These are phyloP conservation scores for Drosophila tristis DNA, from an alignment of 1,140 invertebrate species.

Conservation along the genomic window DNA sequence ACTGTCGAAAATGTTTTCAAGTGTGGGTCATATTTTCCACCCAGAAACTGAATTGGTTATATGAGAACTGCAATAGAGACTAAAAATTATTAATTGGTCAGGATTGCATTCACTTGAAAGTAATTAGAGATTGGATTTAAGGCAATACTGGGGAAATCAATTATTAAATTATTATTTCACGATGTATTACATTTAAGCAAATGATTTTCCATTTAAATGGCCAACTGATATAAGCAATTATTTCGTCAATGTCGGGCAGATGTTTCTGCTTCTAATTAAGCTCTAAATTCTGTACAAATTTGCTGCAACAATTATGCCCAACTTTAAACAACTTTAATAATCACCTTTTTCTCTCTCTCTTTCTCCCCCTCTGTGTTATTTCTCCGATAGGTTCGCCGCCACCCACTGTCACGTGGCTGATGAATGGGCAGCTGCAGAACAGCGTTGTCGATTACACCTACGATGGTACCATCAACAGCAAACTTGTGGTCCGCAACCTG, in stretches of 20 bases:
- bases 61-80: no score
- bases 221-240: no score
- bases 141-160: neutral
- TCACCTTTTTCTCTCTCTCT: neutral
- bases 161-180: no score
- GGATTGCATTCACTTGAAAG: conserved; percentile 4
- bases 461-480: conserved; percentile 83
- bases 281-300: neutral
- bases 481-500: conserved; percentile 86
- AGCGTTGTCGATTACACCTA: conserved; percentile 82
- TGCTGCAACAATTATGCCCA: neutral
- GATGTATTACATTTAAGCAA: no score
- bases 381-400: conserved; percentile 90
- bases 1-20: no score
- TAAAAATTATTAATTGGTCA: neutral
- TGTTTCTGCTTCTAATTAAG: no score
- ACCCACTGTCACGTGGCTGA: conserved; percentile 94
- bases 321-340: conserved; percentile 25
- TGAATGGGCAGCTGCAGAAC: conserved; percentile 89
- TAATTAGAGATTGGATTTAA: conserved; percentile 10
- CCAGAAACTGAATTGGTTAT: no score
- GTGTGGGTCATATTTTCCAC: no score
- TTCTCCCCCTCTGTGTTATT: conserved; percentile 50
- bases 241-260: no score
- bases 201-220: no score